Conservation (phyloP, 2,113 vertebrate genomes). For the Limnothrissa miodon region DNA sequence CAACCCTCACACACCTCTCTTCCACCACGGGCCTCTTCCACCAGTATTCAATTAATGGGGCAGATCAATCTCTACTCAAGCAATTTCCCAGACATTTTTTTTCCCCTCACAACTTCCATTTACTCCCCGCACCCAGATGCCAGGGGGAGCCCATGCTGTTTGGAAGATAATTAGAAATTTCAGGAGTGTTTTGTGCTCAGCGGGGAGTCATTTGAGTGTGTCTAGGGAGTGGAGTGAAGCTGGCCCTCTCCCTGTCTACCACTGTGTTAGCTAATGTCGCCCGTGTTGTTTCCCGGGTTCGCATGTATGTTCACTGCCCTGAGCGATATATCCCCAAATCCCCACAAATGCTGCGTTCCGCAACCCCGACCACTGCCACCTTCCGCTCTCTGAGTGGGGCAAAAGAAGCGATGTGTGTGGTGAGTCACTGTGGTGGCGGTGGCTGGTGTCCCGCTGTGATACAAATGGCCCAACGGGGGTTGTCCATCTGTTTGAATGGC, state of each 20-base stretch:
- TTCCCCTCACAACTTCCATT: constrained; percentile 31
- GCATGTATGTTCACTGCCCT: constrained; percentile 30
- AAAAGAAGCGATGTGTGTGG: constrained; percentile 52
- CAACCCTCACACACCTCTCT: neutral
- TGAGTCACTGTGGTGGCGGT: constrained; percentile 45
- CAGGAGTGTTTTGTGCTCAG: constrained; percentile 55
- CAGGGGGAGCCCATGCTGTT: constrained; percentile 40
- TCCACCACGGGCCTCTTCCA: neutral
- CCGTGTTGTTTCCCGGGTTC: constrained; percentile 31
- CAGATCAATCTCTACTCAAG: constrained; percentile 43
- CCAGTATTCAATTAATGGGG: constrained; percentile 31
- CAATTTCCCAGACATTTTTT: constrained; percentile 27
- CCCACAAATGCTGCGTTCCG: neutral
- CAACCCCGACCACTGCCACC: neutral
- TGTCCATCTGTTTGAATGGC: constrained; percentile 58
- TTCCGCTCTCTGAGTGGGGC: constrained; percentile 33
- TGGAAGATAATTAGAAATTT: constrained; percentile 59
- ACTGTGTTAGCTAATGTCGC: constrained; percentile 42
- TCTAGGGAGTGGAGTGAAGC: constrained; percentile 42
- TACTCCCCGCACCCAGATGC: neutral
- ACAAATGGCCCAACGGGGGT: constrained; percentile 60
- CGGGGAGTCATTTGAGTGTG: constrained; percentile 54
- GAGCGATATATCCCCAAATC: constrained; percentile 19
- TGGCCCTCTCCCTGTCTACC: constrained; percentile 40
- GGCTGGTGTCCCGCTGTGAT: constrained; percentile 57